These are phyloP conservation scores for Radopholus similis DNA, from an alignment of 1,140 invertebrate species.

Conservation along the genomic window DNA sequence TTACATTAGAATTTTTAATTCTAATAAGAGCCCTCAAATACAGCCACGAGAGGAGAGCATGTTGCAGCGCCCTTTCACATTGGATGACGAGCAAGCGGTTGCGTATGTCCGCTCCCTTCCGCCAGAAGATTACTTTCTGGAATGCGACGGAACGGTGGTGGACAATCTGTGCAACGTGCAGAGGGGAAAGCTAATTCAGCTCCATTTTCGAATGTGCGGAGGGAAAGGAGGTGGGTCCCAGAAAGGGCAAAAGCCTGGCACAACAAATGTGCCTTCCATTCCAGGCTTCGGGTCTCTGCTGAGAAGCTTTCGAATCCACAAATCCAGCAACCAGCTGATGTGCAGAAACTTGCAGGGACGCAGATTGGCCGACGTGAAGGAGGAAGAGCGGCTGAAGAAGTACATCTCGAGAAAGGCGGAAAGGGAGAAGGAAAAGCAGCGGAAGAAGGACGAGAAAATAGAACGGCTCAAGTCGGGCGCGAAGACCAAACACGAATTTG, in stretches of 20 bases:
- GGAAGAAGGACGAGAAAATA: conserved; percentile 42
- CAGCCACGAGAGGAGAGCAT: too few species aligned
- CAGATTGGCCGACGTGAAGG: conserved; percentile 45
- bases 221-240: conserved; percentile 30
- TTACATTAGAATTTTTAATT: too few species aligned
- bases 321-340: conserved; percentile 46
- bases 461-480: conserved; percentile 35
- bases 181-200: conserved; percentile 21
- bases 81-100: conserved; percentile 7
- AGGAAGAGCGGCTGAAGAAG: conserved; percentile 45
- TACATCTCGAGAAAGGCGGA: conserved; percentile 41
- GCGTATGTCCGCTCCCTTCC: conserved; percentile 1
- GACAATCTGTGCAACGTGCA: conserved; percentile 22
- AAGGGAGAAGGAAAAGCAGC: conserved; percentile 40
- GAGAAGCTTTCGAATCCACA: conserved; percentile 43
- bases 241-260: not conserved
- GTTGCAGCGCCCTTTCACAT: conserved; percentile 10
- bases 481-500: conserved; percentile 37
- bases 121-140: conserved; percentile 18
- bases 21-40: too few species aligned
- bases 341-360: conserved; percentile 40
- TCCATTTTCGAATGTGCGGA: conserved; percentile 30
- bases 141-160: conserved; percentile 22
- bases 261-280: too few species aligned
- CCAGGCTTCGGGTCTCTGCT: conserved; percentile 43